These are phyloP conservation scores for Drosophila multiciliata DNA, from an alignment of 2,888 invertebrate genomes.

Conservation along the genomic window DNA sequence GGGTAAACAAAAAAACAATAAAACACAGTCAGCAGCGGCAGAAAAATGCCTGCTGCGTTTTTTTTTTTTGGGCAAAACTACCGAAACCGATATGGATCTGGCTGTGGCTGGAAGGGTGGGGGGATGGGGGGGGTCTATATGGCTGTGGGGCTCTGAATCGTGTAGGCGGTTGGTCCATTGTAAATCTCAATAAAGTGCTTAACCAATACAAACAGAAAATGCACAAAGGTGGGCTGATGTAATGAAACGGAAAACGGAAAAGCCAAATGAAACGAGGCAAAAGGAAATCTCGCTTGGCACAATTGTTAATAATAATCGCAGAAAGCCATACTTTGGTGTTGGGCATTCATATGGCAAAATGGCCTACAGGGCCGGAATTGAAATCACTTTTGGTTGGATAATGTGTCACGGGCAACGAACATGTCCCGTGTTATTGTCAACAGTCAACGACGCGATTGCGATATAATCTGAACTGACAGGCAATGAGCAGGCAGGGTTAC, in stretches of 20 bases:
- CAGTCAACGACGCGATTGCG: conserved; percentile 9
- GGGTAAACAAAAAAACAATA: conserved; percentile 43
- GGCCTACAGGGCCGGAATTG: conserved; percentile 61
- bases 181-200: conserved; percentile 46
- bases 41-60: conserved; percentile 1
- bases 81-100: neutral
- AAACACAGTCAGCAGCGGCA: conserved; percentile 48
- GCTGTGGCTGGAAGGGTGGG: neutral
- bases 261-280: conserved; percentile 37
- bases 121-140: neutral
- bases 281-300: conserved; percentile 55
- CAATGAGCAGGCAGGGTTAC: conserved; percentile 18
- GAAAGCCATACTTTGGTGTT: neutral
- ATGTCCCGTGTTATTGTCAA: conserved; percentile 62
- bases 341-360: conserved; percentile 57
- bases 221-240: conserved; percentile 55
- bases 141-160: conserved; percentile 7
- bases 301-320: conserved; percentile 69
- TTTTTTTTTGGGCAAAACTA: neutral
- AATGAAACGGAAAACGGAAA: conserved; percentile 69
- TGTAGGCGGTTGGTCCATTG: conserved; percentile 17
- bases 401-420: conserved; percentile 69
- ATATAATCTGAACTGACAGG: conserved; percentile 46
- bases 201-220: conserved; percentile 29
- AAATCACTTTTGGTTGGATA: conserved; percentile 69